Percentiles rank a stretch among this genome's conserved stretches.
Conservation (phyloP, 2,888 invertebrate species). For the Nephrotoma flavescens region DNA sequence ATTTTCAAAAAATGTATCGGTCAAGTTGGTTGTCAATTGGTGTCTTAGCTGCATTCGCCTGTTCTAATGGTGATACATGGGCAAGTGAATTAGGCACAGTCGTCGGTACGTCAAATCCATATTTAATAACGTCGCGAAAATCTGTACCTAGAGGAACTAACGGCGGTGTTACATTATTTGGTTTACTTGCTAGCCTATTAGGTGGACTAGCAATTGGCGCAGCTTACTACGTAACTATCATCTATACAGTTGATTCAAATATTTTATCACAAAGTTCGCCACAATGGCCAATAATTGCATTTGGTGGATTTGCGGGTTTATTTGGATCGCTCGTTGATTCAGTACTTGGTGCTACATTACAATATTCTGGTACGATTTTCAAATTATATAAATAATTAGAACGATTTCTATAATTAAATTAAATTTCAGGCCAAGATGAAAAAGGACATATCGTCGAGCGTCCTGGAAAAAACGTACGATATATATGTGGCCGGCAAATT, state of each 20-base stretch:
- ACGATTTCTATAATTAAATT: neutral
- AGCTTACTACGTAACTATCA: conserved; percentile 50
- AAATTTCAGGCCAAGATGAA: conserved; percentile 44
- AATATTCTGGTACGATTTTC: conserved; percentile 55
- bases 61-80: conserved; percentile 82
- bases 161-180: conserved; percentile 61
- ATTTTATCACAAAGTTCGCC: conserved; percentile 43
- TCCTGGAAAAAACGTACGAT: conserved; percentile 50
- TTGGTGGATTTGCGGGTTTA: conserved; percentile 59
- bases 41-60: conserved; percentile 60
- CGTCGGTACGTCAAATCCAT: conserved; percentile 48
- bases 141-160: conserved; percentile 78
- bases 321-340: conserved; percentile 74
- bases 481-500: conserved; percentile 60
- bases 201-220: conserved; percentile 48
- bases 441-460: conserved; percentile 55
- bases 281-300: conserved; percentile 65
- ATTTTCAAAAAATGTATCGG: conserved; percentile 59
- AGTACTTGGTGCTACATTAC: conserved; percentile 66
- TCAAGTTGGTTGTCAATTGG: conserved; percentile 72
- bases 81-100: conserved; percentile 79
- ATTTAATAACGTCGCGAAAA: conserved; percentile 56
- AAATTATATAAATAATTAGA: neutral
- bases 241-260: conserved; percentile 44
- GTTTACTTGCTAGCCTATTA: conserved; percentile 37